Evolutionary conservation across 2,797 vertebrate genomes (phyloP), one percentile per base, ranked within the genome.

Genomic region (Eidolon dupreanum): DNA sequence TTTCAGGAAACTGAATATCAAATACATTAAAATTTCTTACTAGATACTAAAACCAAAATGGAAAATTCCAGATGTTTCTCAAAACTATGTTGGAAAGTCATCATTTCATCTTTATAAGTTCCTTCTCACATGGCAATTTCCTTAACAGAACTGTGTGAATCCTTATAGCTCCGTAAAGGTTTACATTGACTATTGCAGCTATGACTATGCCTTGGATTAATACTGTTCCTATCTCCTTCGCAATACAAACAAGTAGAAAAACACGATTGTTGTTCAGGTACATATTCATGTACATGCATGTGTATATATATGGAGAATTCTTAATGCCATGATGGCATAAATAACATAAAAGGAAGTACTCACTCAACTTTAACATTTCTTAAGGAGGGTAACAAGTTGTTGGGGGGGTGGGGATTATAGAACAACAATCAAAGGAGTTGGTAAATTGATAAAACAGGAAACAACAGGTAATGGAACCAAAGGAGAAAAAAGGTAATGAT

Each of bases 21-120:
- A 94, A 59, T 79, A 78, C 1, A 43, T 57, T 65, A 63, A 74
- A 41, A 36, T 66, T 83, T 81, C 51, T 90, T 86, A 84, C 26
- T 43, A 79, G 36, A 77, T 82, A 92, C 26, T 93, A 66, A 31
- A 77, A 84, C 79, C 33, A 95, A 93, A 96, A 92, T 79, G 75
- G 33, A 74, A 93, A 92, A 71, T 24, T 19, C 26, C 75, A 95
- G 71, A 79, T 38, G 1, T 92, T 91, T 94, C 53, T 87, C n/a
- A 93, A 19, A 82, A 51, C 53, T 86, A 82, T 4, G 19, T 17
- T 94, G 59, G 28, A 94, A 90, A 93, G 46, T 66, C 85, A 85
- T 74, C 26, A 84, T 68, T 89, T 87, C 46, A 81, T 87, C 68
- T 88, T 82, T 49, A 55, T 71, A 63, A 90, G 49, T 28, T 82